phyloP scores from a whole-genome alignment of 1,140 invertebrate species.

The Tetragonula clypearis region DNA sequence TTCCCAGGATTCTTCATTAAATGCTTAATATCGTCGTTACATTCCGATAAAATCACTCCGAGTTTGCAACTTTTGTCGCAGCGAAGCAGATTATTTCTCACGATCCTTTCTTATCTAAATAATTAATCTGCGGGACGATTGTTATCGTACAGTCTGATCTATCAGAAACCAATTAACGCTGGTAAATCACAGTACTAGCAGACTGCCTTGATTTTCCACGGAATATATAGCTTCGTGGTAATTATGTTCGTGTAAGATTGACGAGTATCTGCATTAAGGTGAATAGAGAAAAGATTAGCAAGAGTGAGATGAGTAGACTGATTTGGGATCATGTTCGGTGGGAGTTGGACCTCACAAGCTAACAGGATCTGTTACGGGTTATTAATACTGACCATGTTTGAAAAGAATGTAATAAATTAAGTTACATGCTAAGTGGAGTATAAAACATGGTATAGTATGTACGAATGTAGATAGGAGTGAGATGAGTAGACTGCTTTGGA shows the following conservation, averaged over 20 bases:
- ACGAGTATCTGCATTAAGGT: not conserved
- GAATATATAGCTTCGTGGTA: not conserved
- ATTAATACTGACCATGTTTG: too few relatives aligned
- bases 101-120: constrained; percentile 14
- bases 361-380: too few relatives aligned
- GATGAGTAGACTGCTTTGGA: too few relatives aligned
- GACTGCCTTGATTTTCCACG: not conserved
- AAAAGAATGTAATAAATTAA: not conserved
- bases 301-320: not conserved
- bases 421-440: not conserved
- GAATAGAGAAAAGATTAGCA: not conserved
- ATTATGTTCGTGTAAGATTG: not conserved
- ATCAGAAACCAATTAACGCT: not conserved
- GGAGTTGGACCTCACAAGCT: not conserved
- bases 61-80: not conserved
- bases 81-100: not conserved
- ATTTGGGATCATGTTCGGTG: not conserved
- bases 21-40: not conserved
- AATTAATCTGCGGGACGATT: constrained; percentile 7
- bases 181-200: not conserved
- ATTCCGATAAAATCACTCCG: not conserved
- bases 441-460: too few relatives aligned
- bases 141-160: not conserved
- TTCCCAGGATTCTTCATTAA: not conserved
- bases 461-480: too few relatives aligned